Conservation (phyloP, 2,113 vertebrate species). For the Gracilinanus agilis region DNA sequence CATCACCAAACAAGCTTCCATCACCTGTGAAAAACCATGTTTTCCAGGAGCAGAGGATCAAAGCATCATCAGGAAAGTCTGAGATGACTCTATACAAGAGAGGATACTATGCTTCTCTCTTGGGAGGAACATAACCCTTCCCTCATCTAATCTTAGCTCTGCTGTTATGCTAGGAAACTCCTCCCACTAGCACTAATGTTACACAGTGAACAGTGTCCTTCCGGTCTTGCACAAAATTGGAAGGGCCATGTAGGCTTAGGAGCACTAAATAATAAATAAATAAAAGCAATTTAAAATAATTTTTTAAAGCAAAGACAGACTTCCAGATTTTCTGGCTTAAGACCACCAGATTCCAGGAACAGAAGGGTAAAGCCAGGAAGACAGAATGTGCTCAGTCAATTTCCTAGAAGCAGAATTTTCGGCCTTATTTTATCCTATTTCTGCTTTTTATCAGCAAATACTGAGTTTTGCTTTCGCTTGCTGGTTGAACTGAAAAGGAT, state of each 20-base stretch:
- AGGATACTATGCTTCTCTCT: background rate
- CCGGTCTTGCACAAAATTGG: background rate
- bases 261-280: background rate
- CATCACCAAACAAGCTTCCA: background rate
- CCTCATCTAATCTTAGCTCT: background rate
- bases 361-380: constrained; percentile 16
- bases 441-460: constrained; percentile 72
- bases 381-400: background rate
- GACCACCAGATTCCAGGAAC: constrained; percentile 14
- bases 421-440: constrained; percentile 68
- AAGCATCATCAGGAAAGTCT: constrained; percentile 18
- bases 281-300: background rate
- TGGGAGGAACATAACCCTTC: background rate
- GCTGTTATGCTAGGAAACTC: background rate
- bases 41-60: background rate
- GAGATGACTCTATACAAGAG: background rate
- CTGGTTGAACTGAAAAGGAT: constrained; percentile 68
- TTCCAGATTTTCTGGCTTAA: constrained; percentile 28
- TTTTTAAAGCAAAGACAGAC: background rate
- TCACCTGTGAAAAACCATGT: background rate
- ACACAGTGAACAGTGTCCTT: constrained; percentile 11
- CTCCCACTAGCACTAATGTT: background rate
- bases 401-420: constrained; percentile 60
- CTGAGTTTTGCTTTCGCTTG: constrained; percentile 58
- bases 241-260: background rate